A percentile compares a stretch with the other conserved stretches of the same genome.
Evolutionary conservation across 1,140 invertebrate genomes (phyloP).

Genomic region (Varroa destructor): DNA sequence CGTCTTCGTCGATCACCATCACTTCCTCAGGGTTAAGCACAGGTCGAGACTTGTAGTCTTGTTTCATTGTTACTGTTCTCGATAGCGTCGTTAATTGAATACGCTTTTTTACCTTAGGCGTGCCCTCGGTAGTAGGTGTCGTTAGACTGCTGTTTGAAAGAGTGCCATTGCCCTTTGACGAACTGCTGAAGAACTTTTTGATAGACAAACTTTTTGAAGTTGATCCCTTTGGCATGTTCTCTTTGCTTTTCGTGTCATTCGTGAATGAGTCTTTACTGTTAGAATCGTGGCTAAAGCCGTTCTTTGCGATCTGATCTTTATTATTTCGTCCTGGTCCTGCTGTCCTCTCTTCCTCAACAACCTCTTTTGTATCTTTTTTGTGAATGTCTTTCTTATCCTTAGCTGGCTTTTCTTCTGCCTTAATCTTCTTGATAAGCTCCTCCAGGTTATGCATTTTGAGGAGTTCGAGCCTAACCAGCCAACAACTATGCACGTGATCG

Average conservation of each 20-base stretch:
- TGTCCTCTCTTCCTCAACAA: background rate
- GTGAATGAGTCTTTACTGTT: background rate
- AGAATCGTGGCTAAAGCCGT: background rate
- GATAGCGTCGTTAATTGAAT: conserved; percentile 20
- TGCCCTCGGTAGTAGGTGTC: background rate
- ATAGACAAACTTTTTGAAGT: conserved; percentile 3
- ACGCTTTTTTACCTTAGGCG: conserved; percentile 9
- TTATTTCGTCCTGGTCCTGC: background rate
- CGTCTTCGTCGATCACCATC: conserved; percentile 4
- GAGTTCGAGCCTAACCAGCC: background rate
- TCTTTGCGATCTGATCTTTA: background rate
- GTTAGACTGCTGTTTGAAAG: background rate
- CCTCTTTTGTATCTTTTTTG: background rate
- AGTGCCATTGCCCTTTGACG: background rate
- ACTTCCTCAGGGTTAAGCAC: background rate
- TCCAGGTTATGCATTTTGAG: conserved; percentile 11
- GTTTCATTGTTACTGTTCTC: conserved; percentile 10
- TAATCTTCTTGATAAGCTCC: background rate
- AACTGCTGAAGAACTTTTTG: conserved; percentile 16
- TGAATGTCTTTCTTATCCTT: conserved; percentile 6
- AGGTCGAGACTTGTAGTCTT: background rate
- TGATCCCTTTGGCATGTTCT: background rate
- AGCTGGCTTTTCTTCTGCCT: background rate
- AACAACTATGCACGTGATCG: background rate
- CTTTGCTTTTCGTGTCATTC: background rate